Conservation (phyloP, 2,113 vertebrate species). For the rat (Rattus norvegicus) region DNA sequence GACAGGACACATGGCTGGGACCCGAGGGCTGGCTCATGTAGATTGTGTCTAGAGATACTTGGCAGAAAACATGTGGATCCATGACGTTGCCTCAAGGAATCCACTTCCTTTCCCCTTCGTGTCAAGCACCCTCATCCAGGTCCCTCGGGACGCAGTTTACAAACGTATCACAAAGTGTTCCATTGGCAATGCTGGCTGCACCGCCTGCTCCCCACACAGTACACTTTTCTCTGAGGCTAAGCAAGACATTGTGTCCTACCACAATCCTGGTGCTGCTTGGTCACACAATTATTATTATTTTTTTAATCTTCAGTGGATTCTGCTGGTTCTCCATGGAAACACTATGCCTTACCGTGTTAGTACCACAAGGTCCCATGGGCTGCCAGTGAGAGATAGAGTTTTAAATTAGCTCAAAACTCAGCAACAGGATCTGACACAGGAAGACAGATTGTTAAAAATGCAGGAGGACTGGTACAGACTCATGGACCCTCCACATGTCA, state of each 20-base stretch:
- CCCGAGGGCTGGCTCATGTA: not conserved
- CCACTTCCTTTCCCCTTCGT: not conserved
- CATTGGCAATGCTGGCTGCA: not conserved
- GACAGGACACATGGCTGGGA: not conserved
- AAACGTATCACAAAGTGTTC: not conserved
- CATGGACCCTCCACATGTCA: too few species aligned
- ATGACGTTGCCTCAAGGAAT: not conserved
- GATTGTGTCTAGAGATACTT: not conserved
- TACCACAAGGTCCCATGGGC: too few species aligned
- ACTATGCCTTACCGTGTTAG: not conserved
- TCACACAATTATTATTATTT: not conserved
- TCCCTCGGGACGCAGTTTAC: fast-evolving
- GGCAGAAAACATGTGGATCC: not conserved
- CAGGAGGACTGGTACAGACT: too few species aligned
- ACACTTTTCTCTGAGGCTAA: too few species aligned
- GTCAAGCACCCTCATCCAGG: not conserved
- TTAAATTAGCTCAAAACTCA: too few species aligned
- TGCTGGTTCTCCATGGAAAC: not conserved
- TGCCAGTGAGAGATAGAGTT: too few species aligned
- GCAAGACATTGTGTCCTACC: too few species aligned
- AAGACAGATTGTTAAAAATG: too few species aligned
- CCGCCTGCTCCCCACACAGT: not conserved
- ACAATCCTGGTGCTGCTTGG: too few species aligned
- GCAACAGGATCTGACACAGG: too few species aligned
- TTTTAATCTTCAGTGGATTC: not conserved